These are phyloP conservation scores for Sturmia bella DNA, from an alignment of 2,888 invertebrate species.

Conservation along the genomic window DNA sequence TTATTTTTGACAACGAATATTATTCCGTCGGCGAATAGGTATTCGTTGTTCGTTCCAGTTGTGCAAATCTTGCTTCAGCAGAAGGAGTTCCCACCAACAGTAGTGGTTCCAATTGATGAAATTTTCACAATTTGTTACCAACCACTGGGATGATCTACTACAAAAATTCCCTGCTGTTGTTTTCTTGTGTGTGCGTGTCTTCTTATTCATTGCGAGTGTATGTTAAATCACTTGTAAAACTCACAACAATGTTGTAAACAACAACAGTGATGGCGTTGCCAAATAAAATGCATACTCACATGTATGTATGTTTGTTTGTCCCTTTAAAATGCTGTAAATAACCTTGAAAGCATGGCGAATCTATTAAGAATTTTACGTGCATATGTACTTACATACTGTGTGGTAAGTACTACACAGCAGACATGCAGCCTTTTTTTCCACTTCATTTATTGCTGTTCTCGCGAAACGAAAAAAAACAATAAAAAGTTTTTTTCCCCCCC, in stretches of 20 bases:
- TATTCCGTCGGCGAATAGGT: too few relatives aligned
- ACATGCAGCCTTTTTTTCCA: neutral
- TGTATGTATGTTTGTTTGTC: too few relatives aligned
- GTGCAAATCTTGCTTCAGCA: too few relatives aligned
- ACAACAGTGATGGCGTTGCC: neutral
- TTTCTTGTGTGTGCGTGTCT: too few relatives aligned
- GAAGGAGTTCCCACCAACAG: too few relatives aligned
- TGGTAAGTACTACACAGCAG: neutral
- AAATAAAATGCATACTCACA: constrained; percentile 9
- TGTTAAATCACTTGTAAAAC: neutral
- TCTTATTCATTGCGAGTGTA: neutral
- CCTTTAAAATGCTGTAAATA: constrained; percentile 38
- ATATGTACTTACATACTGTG: too few relatives aligned
- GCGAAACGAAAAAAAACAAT: neutral
- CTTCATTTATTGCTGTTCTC: constrained; percentile 23
- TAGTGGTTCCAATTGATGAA: constrained; percentile 6
- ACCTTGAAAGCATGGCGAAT: constrained; percentile 62
- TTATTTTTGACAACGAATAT: too few relatives aligned
- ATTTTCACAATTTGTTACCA: constrained; percentile 21
- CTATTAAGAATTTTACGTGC: neutral
- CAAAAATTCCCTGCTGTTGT: constrained; percentile 2
- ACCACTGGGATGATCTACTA: constrained; percentile 37
- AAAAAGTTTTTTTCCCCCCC: neutral
- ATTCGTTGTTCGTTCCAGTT: too few relatives aligned
- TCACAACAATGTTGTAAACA: constrained; percentile 39